Base-by-base conservation (phyloP, 1,140 invertebrate genomes). In the Drosophila truncata region DNA sequence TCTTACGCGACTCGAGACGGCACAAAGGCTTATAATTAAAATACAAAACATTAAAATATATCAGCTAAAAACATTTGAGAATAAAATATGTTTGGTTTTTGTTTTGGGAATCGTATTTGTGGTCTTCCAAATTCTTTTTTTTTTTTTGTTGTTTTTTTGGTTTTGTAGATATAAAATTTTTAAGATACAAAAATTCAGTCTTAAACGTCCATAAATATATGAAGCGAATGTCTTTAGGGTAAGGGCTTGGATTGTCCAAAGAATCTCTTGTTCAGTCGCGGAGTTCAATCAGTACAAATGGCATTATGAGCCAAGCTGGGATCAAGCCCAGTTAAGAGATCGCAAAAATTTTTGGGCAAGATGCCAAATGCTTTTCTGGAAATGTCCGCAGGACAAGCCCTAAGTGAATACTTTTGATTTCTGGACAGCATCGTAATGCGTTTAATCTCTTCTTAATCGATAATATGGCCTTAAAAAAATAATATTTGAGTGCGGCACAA, bases 161-260 rank as follows among this genome's bases (percentile, higher is more conserved):
- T 60, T 86, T 50, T 35, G 14, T 35, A 23, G 59, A 39, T 69
- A 52, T 49, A 77, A 31, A 79, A 62, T 59, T 86, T 70, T 61
- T 74, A 70, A 74, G 64, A 78, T 82, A 78, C 65, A 74, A 66
- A 75, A 63, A 64, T 49, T 91, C 85, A 91, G 85, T 91, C 86
- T 91, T 73, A 61, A 76, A 54, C 42, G 71, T 91, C 63, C 57
- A 82, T 80, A 67, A 49, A 54, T 63, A 63, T 71, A 65, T 80
- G 39, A 52, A 79, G 29, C 52, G 62, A 75, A 82, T 70, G 74
- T 71, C 49, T 69, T 67, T 46, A 49, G 47, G 47, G 49, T 31
- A 18, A 31, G n/a, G n/a, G 37, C 72, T 74, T 57, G 52, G 14
- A 29, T 54, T 16, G 59, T 52, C 47, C 46, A 77, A 77, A 67